Evolutionary conservation across 2,797 vertebrate species (phyloP), one percentile per base, ranked within the genome.

Genomic region (Alauda arvensis): DNA sequence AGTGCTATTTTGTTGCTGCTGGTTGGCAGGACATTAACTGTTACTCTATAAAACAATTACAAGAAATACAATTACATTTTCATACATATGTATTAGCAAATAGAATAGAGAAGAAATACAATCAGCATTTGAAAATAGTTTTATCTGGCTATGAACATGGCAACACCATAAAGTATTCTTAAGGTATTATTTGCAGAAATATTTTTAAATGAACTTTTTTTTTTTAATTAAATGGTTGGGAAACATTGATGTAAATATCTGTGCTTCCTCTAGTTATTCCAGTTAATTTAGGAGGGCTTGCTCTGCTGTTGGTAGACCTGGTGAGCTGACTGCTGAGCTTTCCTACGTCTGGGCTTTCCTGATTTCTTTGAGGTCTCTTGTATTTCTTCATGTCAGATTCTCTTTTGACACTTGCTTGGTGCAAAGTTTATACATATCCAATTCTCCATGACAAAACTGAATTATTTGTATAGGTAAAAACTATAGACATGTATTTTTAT

Each of bases 31-130:
- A 40, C 61, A 46, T 67, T 57, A 91, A 60, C 34, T 75, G 40
- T 71, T 91, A 53, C 37, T 70, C 57, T 88, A 31, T 88, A 82
- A 90, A 94, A 51, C 34, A 61, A 68, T 63, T 86, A 57, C 33
- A 70, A 75, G 76, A 77, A 68, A 77, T 46, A 11, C 3, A 84
- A 84, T 82, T 67, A 53, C 11, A 40, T 91, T 86, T 79, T 63
- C 12, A 2, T 70, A 9, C 15, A 14, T 82, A 33, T 51, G 11
- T 75, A 45, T 77, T 71, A 65, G 11, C 25, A 83, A 84, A 55
- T 65, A 46, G 6, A 79, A 48, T 39, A 70, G 34, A 46, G 42
- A 56, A 78, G 28, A 82, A 82, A 89, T 45, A 13, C 20, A 61
- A 5, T 75, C 57, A 77, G 33, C 6, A 0, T 52, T 77, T 86